Base-by-base conservation (phyloP, 35 echinoderm and acorn worm genomes). In the Anneissia japonica region DNA sequence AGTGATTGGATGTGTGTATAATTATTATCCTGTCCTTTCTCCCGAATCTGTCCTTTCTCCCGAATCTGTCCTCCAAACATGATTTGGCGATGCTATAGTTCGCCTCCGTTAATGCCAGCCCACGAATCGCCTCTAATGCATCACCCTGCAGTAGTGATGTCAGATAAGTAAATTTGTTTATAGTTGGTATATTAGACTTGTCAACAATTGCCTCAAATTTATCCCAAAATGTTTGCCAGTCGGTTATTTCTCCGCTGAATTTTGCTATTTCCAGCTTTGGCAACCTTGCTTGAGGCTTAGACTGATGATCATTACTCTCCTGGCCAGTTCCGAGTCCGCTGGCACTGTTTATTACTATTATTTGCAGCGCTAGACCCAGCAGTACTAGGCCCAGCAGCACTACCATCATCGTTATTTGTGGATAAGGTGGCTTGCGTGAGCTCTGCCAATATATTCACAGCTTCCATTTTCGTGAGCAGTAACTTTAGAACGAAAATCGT, bases 151-250 rank as follows among this genome's bases (percentile, higher is more conserved):
- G 75, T n/a, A 85, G 31, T 21, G 23, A 75, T 39, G 34, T 36
- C 39, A 85, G 17, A 35, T 85, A 75, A 16, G 83, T 85, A 37
- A 85, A 85, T 37, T 85, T 85, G 72, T 74, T 73, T 3, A 84
- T 17, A 13, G 31, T 84, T 31, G 82, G 46, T 4, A 84, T 28
- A 6, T 5, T 84, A 16, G 82, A 73, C 7, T 31, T 84, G 37
- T 75, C 51, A 10, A 85, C 56, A 19, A 34, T 64, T 19, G 83
- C 55, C 29, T 75, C 1, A 38, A 74, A 85, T 37, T 85, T 0
- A 37, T 84, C 46, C 82, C 72, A 85, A 74, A 34, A 85, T 28
- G 55, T 85, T 39, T 85, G 64, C 73, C 83, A 37, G 35, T 85
- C 83, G 75, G 73, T 35, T 73, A 85, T 85, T 11, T 75, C 56